Evolutionary conservation across 2,113 vertebrate genomes (phyloP).

Genomic region (Campylomormyrus numenius): DNA sequence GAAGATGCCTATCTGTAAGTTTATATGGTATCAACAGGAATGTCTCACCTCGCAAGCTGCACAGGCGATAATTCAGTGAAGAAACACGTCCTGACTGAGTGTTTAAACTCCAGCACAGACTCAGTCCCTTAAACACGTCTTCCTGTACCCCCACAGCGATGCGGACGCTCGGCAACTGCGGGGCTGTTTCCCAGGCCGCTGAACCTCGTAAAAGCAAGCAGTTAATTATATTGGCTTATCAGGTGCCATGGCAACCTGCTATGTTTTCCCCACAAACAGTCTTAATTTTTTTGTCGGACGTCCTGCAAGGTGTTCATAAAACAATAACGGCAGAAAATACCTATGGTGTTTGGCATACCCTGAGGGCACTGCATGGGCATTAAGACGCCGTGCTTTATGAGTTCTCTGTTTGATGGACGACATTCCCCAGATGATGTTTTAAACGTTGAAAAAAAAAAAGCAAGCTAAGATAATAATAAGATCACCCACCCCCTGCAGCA

Average conservation of each 20-base stretch:
- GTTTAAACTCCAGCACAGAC: neutral
- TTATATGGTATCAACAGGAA: constrained; percentile 5
- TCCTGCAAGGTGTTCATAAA: neutral
- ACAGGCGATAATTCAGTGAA: constrained; percentile 4
- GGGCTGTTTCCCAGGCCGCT: neutral
- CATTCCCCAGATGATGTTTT: constrained; percentile 10
- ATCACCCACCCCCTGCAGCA: neutral
- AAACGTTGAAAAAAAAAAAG: neutral
- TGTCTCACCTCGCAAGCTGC: neutral
- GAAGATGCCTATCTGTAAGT: neutral
- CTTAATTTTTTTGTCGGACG: neutral
- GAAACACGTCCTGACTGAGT: neutral
- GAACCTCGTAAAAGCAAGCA: constrained; percentile 17
- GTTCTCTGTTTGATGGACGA: neutral
- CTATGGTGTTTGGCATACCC: neutral
- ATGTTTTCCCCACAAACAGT: constrained; percentile 11
- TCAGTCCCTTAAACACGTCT: neutral
- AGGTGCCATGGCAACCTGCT: constrained; percentile 9
- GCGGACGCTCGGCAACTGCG: too few species aligned
- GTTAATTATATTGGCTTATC: constrained; percentile 14
- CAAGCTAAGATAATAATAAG: neutral
- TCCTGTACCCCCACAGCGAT: neutral
- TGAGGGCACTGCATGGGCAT: neutral
- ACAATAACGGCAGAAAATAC: neutral
- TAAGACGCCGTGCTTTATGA: neutral